These are phyloP conservation scores for Aegithalos caudatus DNA, from an alignment of 2,113 vertebrate genomes.

Conservation along the genomic window DNA sequence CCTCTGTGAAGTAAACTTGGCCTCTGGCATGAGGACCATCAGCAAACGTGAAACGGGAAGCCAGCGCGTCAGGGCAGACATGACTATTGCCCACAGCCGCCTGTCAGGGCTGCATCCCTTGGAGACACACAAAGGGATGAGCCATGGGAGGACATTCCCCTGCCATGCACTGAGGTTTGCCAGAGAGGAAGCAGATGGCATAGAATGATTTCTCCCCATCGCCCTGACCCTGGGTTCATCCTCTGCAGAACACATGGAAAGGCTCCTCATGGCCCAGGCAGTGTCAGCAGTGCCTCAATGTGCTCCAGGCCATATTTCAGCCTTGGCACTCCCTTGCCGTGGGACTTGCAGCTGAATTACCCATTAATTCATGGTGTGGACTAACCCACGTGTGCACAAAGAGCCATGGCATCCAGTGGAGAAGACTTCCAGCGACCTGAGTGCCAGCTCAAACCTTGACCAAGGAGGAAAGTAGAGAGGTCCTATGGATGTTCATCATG, in stretches of 20 bases:
- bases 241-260: background rate
- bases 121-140: background rate
- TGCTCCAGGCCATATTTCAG: background rate
- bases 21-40: background rate
- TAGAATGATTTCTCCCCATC: background rate
- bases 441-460: background rate
- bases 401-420: background rate
- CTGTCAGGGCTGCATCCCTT: background rate
- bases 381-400: rapidly evolving
- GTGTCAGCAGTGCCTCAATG: background rate
- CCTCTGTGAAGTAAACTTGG: background rate
- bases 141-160: background rate
- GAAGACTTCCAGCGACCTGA: background rate
- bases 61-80: rapidly evolving
- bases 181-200: background rate
- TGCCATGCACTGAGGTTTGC: background rate
- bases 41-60: background rate
- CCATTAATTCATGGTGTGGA: rapidly evolving
- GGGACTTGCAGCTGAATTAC: background rate
- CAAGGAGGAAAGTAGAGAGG: background rate
- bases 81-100: rapidly evolving
- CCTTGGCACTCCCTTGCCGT: background rate
- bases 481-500: background rate
- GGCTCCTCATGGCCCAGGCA: background rate
- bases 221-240: background rate